phyloP scores from a whole-genome alignment of 2,797 vertebrate species.

The Sylvilagus floridanus region DNA sequence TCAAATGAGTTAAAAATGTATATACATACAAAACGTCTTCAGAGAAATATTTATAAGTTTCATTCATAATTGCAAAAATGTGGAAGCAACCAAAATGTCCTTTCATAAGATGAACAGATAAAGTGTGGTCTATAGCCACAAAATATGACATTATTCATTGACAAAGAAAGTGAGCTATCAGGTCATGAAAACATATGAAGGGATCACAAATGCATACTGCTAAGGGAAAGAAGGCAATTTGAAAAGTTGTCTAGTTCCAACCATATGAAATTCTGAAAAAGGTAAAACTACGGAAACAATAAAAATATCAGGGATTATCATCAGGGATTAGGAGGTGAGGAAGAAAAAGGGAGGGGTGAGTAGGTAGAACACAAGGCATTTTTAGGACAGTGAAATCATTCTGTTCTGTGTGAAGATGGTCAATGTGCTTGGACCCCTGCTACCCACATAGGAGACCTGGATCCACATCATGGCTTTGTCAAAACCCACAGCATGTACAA shows the following conservation, averaged over 20 bases:
- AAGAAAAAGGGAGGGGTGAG: background rate
- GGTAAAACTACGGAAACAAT: background rate
- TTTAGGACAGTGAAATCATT: background rate
- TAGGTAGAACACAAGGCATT: background rate
- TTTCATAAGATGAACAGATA: background rate
- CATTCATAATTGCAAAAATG: background rate
- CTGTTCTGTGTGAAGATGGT: too few species aligned
- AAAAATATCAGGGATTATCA: background rate
- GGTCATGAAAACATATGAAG: background rate
- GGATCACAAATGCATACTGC: background rate
- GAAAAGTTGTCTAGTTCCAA: background rate
- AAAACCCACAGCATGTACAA: background rate
- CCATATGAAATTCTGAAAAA: background rate
- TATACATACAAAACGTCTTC: background rate
- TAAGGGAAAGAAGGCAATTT: background rate
- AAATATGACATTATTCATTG: background rate
- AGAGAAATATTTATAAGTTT: background rate
- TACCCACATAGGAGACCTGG: too few species aligned
- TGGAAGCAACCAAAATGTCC: background rate
- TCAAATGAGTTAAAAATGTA: background rate
- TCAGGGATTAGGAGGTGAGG: background rate
- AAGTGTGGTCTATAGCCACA: background rate
- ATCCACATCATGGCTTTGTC: background rate
- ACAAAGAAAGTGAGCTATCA: background rate
- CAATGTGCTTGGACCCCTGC: too few species aligned